Evolutionary conservation across 2,888 invertebrate species (phyloP).

Genomic region (Tineola bisselliella): DNA sequence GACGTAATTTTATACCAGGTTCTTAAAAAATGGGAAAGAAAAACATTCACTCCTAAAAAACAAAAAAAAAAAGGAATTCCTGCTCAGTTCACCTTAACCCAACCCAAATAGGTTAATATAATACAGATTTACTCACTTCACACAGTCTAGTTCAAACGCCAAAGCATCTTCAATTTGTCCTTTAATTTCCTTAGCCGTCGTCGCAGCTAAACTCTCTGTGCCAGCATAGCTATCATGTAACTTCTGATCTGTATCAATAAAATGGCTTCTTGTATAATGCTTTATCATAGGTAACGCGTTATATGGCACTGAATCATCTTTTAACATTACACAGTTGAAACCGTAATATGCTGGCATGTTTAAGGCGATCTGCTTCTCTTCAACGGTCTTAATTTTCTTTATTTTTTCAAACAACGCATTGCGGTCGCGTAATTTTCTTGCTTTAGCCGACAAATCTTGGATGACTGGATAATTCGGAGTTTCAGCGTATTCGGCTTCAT

Average conservation of each 20-base stretch:
- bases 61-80: no score
- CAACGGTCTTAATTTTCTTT: constrained; percentile 73
- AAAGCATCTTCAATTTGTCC: constrained; percentile 71
- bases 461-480: constrained; percentile 70
- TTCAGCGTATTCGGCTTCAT: constrained; percentile 43
- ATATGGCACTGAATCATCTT: constrained; percentile 71
- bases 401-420: constrained; percentile 68
- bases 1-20: no score
- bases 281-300: constrained; percentile 76
- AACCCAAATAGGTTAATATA: no score
- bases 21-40: no score
- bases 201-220: constrained; percentile 50
- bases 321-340: constrained; percentile 71
- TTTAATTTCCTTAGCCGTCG: constrained; percentile 62
- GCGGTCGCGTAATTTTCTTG: constrained; percentile 51
- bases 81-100: no score
- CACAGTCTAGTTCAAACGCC: constrained; percentile 67
- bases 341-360: constrained; percentile 88
- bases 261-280: constrained; percentile 81
- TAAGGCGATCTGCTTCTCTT: constrained; percentile 84
- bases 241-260: constrained; percentile 61
- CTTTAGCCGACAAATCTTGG: constrained; percentile 65
- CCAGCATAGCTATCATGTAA: constrained; percentile 71
- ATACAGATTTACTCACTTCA: constrained; percentile 61
- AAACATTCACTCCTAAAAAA: no score